A percentile compares a stretch with the other conserved stretches of the same genome.
Conservation (phyloP, 1,140 invertebrate genomes). For the Bathynomus jamesi region DNA sequence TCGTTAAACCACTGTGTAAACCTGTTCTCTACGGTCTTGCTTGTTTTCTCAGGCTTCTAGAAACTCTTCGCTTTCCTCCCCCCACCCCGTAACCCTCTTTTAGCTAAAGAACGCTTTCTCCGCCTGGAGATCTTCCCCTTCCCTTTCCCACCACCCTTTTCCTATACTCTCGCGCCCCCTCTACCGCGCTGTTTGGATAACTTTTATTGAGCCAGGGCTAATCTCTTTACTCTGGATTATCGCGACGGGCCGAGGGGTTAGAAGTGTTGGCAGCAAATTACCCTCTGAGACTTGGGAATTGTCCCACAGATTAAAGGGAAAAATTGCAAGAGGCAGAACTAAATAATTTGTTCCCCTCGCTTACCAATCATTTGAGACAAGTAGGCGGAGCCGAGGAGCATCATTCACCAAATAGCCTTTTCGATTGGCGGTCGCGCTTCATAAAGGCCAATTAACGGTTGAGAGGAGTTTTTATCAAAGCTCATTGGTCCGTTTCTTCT, state of each 20-base stretch:
- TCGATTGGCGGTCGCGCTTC: slow-evolving; percentile 10
- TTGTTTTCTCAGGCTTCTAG: slow-evolving; percentile 31
- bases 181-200: slow-evolving; percentile 31
- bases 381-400: slow-evolving; percentile 17
- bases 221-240: slow-evolving; percentile 36
- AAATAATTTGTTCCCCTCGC: slow-evolving; percentile 24
- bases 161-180: not conserved
- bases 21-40: slow-evolving; percentile 25
- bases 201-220: slow-evolving; percentile 34
- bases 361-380: slow-evolving; percentile 31
- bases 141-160: not conserved
- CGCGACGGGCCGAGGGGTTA: slow-evolving; percentile 33
- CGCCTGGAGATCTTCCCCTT: not conserved
- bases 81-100: not conserved
- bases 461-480: not conserved
- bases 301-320: slow-evolving; percentile 33
- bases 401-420: slow-evolving; percentile 13
- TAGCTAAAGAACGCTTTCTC: not conserved
- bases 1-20: slow-evolving; percentile 36
- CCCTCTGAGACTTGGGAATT: slow-evolving; percentile 37
- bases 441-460: slow-evolving; percentile 23
- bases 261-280: slow-evolving; percentile 36
- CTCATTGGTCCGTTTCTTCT: slow-evolving; percentile 4
- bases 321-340: slow-evolving; percentile 34
- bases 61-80: slow-evolving; percentile 1